These are phyloP conservation scores for Amiota communis DNA, from an alignment of 2,888 invertebrate genomes.

Conservation along the genomic window DNA sequence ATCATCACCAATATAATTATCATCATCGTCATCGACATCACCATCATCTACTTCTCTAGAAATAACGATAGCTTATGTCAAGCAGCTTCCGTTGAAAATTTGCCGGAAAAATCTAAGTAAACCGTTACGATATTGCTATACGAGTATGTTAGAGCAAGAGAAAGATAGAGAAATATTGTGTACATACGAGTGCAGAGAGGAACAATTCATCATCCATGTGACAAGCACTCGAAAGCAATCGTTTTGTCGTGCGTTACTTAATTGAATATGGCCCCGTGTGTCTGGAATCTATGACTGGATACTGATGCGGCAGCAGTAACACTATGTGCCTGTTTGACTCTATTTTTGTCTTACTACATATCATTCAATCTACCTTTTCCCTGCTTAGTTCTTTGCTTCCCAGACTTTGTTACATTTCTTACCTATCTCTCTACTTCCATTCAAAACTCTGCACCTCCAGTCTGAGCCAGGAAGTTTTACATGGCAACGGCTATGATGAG, in stretches of 20 bases:
- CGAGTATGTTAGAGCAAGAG: too few species aligned
- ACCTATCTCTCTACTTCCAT: background rate
- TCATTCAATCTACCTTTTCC: too few species aligned
- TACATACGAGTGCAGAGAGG: conserved; percentile 35
- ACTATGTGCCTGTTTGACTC: too few species aligned
- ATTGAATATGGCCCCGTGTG: conserved; percentile 68
- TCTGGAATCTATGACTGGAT: conserved; percentile 30
- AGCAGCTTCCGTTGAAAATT: too few species aligned
- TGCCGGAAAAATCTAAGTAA: too few species aligned
- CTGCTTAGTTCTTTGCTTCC: conserved; percentile 23
- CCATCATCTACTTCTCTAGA: background rate
- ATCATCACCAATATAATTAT: background rate
- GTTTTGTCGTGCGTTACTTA: conserved; percentile 73
- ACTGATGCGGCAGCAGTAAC: too few species aligned
- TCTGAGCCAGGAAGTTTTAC: background rate
- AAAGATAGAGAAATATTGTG: too few species aligned
- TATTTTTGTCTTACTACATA: too few species aligned
- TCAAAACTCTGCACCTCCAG: background rate
- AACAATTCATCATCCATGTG: conserved; percentile 64
- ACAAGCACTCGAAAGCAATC: conserved; percentile 72
- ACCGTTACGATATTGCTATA: too few species aligned
- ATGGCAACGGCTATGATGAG: background rate
- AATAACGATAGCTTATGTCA: too few species aligned
- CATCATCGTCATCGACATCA: background rate
- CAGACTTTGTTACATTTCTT: background rate